A percentile compares a stretch with the other conserved stretches of the same genome.
phyloP scores from a whole-genome alignment of 1,140 invertebrate species.

The Campodea augens region DNA sequence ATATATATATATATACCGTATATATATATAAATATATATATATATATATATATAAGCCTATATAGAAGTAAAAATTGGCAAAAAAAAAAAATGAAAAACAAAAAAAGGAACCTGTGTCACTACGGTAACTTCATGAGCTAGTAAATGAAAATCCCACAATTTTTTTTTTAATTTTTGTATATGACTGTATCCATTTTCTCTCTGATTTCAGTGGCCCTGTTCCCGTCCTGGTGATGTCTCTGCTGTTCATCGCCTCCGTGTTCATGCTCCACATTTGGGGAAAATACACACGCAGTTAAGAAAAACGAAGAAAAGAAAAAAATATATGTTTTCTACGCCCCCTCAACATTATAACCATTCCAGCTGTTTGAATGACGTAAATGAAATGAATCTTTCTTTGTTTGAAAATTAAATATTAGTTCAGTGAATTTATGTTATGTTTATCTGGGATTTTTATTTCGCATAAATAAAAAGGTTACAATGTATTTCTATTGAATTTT shows the following conservation, averaged over 20 bases:
- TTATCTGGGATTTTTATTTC: not conserved
- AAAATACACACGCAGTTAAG: conserved; percentile 90
- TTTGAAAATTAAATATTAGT: not conserved
- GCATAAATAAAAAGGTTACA: not conserved
- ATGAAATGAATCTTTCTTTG: not conserved
- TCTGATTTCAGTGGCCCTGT: conserved; percentile 76
- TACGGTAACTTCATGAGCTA: no score
- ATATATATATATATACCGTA: no score
- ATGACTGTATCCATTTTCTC: conserved; percentile 11
- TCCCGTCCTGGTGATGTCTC: conserved; percentile 95
- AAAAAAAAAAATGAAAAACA: no score
- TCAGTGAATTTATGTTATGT: not conserved
- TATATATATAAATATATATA: no score
- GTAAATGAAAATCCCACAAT: no score
- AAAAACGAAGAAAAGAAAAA: not conserved
- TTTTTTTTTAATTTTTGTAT: no score
- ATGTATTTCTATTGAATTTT: not conserved
- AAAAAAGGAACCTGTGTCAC: no score
- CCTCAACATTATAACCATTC: no score
- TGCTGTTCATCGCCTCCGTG: conserved; percentile 97
- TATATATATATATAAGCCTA: no score
- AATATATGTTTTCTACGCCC: no score
- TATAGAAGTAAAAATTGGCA: no score
- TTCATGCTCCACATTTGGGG: conserved; percentile 99
- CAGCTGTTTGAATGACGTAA: no score